These are phyloP conservation scores for Oreotrochilus melanogaster DNA, from an alignment of 2,113 vertebrate genomes.

Conservation along the genomic window DNA sequence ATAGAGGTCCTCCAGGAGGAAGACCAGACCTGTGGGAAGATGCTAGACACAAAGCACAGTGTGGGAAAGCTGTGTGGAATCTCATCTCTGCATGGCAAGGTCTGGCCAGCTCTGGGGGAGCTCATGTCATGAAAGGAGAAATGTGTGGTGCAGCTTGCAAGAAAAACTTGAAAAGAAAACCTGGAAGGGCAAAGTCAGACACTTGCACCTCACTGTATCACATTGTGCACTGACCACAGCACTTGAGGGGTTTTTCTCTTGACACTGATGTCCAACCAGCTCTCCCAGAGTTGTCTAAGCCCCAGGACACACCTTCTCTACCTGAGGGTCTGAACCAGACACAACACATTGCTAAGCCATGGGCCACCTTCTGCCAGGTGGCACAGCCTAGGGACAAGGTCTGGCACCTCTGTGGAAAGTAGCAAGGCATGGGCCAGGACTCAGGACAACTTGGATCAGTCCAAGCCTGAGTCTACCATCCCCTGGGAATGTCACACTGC, in stretches of 20 bases:
- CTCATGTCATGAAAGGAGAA: not conserved
- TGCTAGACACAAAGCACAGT: accelerated
- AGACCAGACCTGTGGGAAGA: not conserved
- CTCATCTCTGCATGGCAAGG: not conserved
- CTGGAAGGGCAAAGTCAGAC: not conserved
- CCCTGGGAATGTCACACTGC: not conserved
- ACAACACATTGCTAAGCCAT: not conserved
- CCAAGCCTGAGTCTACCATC: not conserved
- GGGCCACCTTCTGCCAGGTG: not conserved
- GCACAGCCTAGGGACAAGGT: not conserved
- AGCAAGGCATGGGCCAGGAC: not conserved
- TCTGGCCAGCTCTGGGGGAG: not conserved
- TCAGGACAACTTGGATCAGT: not conserved
- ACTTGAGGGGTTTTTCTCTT: not conserved
- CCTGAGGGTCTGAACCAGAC: not conserved
- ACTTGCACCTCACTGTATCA: not conserved
- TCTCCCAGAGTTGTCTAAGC: not conserved
- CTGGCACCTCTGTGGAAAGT: not conserved
- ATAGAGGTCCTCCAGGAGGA: not conserved
- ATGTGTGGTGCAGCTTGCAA: not conserved
- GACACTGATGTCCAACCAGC: not conserved
- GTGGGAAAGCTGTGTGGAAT: not conserved
- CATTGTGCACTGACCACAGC: not conserved
- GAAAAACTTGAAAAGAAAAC: not conserved
- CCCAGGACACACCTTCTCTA: not conserved